phyloP scores from a whole-genome alignment of 2,888 invertebrate genomes.

The Eugnorisma glareosa region DNA sequence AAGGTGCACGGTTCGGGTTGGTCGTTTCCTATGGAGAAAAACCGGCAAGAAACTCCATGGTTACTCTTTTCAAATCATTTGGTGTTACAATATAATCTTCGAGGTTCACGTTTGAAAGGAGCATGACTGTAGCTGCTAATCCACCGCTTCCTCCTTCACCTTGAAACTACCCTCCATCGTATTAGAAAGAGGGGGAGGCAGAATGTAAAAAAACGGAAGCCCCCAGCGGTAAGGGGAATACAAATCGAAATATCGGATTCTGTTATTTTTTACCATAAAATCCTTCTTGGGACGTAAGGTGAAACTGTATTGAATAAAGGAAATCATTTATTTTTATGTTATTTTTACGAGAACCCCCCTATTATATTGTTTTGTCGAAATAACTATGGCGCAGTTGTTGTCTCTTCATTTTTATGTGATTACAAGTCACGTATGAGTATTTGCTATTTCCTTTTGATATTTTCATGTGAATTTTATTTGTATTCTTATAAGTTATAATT shows the following conservation, averaged over 20 bases:
- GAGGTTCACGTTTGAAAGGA: not conserved
- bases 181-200: slow-evolving; percentile 68
- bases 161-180: slow-evolving; percentile 38
- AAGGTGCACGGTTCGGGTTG: too few species aligned
- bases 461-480: slow-evolving; percentile 13
- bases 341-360: slow-evolving; percentile 64
- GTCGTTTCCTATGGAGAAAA: too few species aligned
- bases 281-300: slow-evolving; percentile 62
- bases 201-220: slow-evolving; percentile 76
- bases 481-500: not conserved
- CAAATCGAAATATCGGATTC: slow-evolving; percentile 77
- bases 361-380: slow-evolving; percentile 64
- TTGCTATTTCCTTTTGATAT: not conserved
- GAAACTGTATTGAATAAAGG: slow-evolving; percentile 70
- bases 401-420: slow-evolving; percentile 54
- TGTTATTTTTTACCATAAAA: slow-evolving; percentile 69
- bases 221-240: slow-evolving; percentile 77
- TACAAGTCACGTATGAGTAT: slow-evolving; percentile 28
- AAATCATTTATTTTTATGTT: slow-evolving; percentile 71
- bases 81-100: too few species aligned
- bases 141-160: slow-evolving; percentile 37
- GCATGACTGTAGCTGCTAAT: not conserved
- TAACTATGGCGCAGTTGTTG: slow-evolving; percentile 42
- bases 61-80: too few species aligned
- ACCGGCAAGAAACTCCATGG: too few species aligned